phyloP scores from a whole-genome alignment of 2,888 invertebrate genomes.

The Stenchaetothrips biformis region DNA sequence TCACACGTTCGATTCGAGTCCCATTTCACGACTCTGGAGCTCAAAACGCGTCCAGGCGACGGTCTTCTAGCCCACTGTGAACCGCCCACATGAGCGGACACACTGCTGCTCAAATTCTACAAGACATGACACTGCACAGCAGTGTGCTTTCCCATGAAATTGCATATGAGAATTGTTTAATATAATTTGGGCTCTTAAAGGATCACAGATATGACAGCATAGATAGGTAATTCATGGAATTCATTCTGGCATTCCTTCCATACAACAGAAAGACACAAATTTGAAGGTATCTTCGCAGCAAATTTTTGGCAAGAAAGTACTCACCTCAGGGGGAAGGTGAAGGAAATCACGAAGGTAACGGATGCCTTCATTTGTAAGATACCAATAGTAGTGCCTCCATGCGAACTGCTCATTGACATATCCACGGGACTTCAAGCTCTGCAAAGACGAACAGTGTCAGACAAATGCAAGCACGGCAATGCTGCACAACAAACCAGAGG shows the following conservation, averaged over 20 bases:
- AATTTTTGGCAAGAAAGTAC: conserved; percentile 27
- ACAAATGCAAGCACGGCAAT: background rate
- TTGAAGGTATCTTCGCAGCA: background rate
- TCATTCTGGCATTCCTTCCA: background rate
- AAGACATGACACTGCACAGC: no score
- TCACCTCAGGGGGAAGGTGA: conserved; percentile 86
- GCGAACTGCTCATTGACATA: conserved; percentile 99
- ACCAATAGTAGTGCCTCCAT: conserved; percentile 99
- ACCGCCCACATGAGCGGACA: no score
- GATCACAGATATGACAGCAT: no score
- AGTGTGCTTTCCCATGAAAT: no score
- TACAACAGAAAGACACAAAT: conserved; percentile 17
- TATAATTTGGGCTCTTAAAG: no score
- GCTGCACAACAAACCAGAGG: background rate
- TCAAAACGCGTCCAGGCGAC: no score
- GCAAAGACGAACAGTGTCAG: conserved; percentile 39
- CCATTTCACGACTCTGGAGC: no score
- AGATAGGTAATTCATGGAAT: no score
- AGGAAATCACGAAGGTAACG: conserved; percentile 92
- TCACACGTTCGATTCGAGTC: no score
- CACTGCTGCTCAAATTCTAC: no score
- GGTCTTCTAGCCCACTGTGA: no score
- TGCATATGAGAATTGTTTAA: no score
- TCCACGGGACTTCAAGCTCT: conserved; percentile 91
- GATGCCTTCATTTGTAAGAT: conserved; percentile 97